Conservation (phyloP, 2,888 invertebrate species). For the Eretmocerus hayati region DNA sequence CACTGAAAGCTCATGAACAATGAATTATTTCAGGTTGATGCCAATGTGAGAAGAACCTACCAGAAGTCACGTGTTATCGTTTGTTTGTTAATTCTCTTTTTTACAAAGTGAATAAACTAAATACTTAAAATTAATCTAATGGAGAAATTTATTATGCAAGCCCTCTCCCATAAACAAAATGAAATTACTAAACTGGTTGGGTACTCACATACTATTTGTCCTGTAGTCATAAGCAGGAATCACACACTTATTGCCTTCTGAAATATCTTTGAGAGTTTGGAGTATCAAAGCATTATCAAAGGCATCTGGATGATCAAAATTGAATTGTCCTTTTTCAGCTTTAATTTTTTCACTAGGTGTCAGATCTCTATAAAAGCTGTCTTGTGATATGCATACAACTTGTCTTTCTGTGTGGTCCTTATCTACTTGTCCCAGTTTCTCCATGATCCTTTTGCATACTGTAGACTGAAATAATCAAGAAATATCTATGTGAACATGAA, state of each 20-base stretch:
- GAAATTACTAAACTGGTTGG: too few species aligned
- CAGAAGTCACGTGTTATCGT: too few species aligned
- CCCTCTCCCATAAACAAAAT: too few species aligned
- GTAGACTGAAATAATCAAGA: slow-evolving; percentile 66
- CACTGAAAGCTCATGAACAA: too few species aligned
- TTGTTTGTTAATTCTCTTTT: too few species aligned
- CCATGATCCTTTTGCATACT: slow-evolving; percentile 95
- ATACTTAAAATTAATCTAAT: too few species aligned
- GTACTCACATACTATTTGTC: slow-evolving; percentile 74
- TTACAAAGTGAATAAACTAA: too few species aligned
- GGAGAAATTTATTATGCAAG: too few species aligned
- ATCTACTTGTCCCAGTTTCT: slow-evolving; percentile 87
- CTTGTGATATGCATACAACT: slow-evolving; percentile 92
- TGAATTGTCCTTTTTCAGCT: slow-evolving; percentile 85
- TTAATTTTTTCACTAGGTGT: slow-evolving; percentile 70
- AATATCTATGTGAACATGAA: too few species aligned
- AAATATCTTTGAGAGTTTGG: slow-evolving; percentile 71
- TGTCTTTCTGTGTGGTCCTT: slow-evolving; percentile 82
- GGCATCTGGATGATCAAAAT: slow-evolving; percentile 98
- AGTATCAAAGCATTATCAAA: slow-evolving; percentile 85
- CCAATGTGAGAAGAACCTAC: too few species aligned
- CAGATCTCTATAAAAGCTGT: slow-evolving; percentile 91
- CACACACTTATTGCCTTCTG: slow-evolving; percentile 78
- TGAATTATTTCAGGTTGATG: too few species aligned
- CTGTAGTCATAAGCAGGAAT: slow-evolving; percentile 92